These are phyloP conservation scores for Atopsyche davidsoni DNA, from an alignment of 1,140 invertebrate species.

Conservation along the genomic window DNA sequence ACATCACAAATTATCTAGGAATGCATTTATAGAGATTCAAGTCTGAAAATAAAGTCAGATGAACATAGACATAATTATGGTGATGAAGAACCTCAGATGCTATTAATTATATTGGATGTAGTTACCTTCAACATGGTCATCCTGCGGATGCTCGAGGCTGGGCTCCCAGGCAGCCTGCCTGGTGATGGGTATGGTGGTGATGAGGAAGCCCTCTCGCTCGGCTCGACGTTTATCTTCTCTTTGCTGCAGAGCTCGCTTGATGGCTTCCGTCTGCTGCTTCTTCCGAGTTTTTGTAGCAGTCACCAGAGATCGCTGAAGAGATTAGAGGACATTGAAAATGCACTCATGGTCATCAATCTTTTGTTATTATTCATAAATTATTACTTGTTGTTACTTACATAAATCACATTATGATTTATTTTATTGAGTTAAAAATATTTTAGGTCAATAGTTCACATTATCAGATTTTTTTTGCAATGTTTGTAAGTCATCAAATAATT, in stretches of 20 bases:
- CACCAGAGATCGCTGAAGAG: constrained; percentile 82
- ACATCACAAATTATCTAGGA: constrained; percentile 16
- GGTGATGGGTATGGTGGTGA: constrained; percentile 95
- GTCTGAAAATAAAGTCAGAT: too few relatives aligned
- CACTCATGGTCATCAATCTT: not conserved
- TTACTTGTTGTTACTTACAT: too few relatives aligned
- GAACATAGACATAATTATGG: too few relatives aligned
- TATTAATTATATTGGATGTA: not conserved
- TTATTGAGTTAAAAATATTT: too few relatives aligned
- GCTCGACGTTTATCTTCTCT: constrained; percentile 92
- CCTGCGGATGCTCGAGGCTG: constrained; percentile 77
- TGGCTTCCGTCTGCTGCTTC: constrained; percentile 97
- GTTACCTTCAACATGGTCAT: constrained; percentile 81
- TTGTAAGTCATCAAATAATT: too few relatives aligned
- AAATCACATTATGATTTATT: too few relatives aligned
- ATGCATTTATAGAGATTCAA: not conserved
- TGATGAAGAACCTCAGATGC: too few relatives aligned
- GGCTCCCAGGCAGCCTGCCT: constrained; percentile 94
- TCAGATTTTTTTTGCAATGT: too few relatives aligned
- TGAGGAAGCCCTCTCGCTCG: constrained; percentile 91
- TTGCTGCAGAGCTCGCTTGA: constrained; percentile 88
- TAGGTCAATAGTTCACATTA: too few relatives aligned
- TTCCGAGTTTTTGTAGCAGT: constrained; percentile 97
- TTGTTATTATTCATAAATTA: too few relatives aligned
- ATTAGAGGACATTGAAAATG: too few relatives aligned